Conservation (phyloP, 2,888 invertebrate species). For the Cyclophora albipunctata region DNA sequence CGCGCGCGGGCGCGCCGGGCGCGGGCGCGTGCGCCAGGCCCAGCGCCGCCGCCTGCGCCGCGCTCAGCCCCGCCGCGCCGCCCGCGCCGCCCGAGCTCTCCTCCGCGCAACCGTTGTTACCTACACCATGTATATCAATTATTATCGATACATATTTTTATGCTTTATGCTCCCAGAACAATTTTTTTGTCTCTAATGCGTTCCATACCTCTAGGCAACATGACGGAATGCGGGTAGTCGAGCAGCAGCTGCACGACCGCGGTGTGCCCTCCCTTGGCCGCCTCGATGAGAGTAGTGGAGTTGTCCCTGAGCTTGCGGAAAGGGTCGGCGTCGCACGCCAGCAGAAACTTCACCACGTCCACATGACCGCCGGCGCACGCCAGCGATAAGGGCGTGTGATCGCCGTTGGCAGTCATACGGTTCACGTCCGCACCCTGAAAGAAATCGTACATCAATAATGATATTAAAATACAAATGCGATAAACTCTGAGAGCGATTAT, state of each 20-base stretch:
- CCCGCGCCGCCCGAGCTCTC: conserved; percentile 16
- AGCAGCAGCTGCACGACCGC: conserved; percentile 95
- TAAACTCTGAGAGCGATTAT: no score
- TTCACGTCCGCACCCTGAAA: conserved; percentile 63
- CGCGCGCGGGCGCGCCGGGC: conserved; percentile 46
- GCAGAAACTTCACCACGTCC: conserved; percentile 92
- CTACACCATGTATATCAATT: conserved; percentile 3
- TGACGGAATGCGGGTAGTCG: conserved; percentile 93
- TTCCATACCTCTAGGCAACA: conserved; percentile 65
- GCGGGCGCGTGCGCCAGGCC: conserved; percentile 57
- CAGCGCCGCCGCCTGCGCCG: conserved; percentile 63
- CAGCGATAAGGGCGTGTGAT: conserved; percentile 96
- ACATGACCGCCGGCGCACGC: conserved; percentile 98
- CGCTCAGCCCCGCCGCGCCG: conserved; percentile 42
- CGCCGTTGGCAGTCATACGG: conserved; percentile 91
- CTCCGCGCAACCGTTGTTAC: conserved; percentile 20
- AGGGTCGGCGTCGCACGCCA: conserved; percentile 94
- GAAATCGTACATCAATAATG: not conserved
- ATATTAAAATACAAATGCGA: not conserved
- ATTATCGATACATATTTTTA: not conserved
- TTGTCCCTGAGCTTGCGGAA: conserved; percentile 98
- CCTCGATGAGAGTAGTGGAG: conserved; percentile 98
- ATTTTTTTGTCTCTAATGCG: not conserved
- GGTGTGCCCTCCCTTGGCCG: conserved; percentile 98
- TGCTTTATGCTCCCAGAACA: not conserved